Base-by-base conservation (phyloP, 2,888 invertebrate genomes). In the Pammene fasciana region DNA sequence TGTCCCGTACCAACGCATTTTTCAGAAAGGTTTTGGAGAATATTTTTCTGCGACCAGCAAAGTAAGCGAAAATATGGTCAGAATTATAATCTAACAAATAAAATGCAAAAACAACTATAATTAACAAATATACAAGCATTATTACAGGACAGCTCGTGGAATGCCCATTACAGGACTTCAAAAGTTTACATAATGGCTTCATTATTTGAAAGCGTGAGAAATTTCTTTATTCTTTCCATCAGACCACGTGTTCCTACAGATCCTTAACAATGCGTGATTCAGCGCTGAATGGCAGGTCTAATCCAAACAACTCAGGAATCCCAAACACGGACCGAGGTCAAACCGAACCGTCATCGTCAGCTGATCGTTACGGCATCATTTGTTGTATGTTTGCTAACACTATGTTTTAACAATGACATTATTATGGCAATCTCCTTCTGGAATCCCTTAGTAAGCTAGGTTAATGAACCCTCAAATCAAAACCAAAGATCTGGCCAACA, bases 251-350 rank as follows among this genome's bases (percentile, higher is more conserved):
- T 46, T 5, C 13, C 7, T 38, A 38, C 8, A 48, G 10, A 16
- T 48, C 9, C 16, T 1, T 9, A 54, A 54, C 54, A 76, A 82
- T 82, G 81, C 72, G 73, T 85, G 82, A 85, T 79, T 85, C 85
- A 84, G 73, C 71, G 67, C 64, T 66, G 68, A 67, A 67, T 71
- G 26, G 2, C 26, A 72, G 74, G 73, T 34, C 75, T 79, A 81
- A 81, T 82, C 80, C 78, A 79, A 82, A 79, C 79, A 78, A 70
- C 75, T 70, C 77, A 73, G 79, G 81, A 85, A 85, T 80, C 83
- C 78, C 71, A 73, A 65, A 67, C 75, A 74, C 75, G 82, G 82
- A 18, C 11, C 18, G 18, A 50, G 50, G 50, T 50, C 50, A 50
- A 9, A 6, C 9, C 50, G 50, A 9, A 6, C 9, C 50, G 50